Conservation (phyloP, 2,797 vertebrate genomes). For the Enteromius afrohamiltoni region DNA sequence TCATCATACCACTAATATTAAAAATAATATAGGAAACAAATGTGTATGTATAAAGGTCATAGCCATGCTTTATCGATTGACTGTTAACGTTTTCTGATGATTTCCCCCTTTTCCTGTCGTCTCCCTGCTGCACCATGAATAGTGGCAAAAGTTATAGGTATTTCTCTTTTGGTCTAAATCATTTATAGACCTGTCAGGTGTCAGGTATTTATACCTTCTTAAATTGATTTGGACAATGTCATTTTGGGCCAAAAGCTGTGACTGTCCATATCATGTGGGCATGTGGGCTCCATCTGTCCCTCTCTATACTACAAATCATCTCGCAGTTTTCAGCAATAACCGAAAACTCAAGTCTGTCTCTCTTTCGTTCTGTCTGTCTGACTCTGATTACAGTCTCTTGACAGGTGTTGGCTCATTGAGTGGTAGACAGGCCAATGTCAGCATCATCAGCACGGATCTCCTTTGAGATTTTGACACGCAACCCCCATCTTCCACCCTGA, state of each 20-base stretch:
- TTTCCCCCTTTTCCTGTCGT: background rate
- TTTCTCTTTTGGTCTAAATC: background rate
- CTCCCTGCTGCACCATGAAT: background rate
- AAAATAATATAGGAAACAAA: background rate
- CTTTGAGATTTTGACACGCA: constrained; percentile 59
- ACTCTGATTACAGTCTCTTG: constrained; percentile 58
- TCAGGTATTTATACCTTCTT: constrained; percentile 11
- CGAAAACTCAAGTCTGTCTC: constrained; percentile 18
- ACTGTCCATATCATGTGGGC: constrained; percentile 31
- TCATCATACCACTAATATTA: background rate
- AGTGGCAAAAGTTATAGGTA: background rate
- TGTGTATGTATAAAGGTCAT: background rate
- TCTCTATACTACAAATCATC: constrained; percentile 3
- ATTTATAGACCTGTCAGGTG: constrained; percentile 22
- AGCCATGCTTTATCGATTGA: background rate
- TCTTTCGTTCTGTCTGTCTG: constrained; percentile 33
- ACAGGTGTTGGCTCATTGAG: constrained; percentile 67
- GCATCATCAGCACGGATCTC: constrained; percentile 71
- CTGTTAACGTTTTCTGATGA: background rate
- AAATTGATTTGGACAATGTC: constrained; percentile 31
- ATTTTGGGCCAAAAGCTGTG: constrained; percentile 28
- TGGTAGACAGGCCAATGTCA: constrained; percentile 70
- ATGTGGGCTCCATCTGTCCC: background rate
- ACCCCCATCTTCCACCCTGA: constrained; percentile 58
- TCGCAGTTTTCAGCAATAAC: constrained; percentile 12